Evolutionary conservation across 1,140 invertebrate species (phyloP).

Genomic region (Trachymyrmex septentrionalis): DNA sequence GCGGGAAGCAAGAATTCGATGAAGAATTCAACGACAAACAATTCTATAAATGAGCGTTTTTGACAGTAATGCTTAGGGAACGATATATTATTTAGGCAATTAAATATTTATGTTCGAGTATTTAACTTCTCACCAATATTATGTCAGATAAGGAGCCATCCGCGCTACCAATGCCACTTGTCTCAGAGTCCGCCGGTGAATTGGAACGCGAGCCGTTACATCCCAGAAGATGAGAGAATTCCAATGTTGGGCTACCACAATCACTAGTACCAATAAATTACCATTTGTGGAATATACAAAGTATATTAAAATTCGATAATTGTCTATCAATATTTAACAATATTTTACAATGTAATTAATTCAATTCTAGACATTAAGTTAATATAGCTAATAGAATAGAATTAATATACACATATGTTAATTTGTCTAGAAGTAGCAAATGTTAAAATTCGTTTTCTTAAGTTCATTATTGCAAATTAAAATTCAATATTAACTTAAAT

Average conservation of each 20-base stretch:
- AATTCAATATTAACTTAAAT: constrained; percentile 7
- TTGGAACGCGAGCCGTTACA: constrained; percentile 87
- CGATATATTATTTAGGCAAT: neutral
- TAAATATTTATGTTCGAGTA: constrained; percentile 33
- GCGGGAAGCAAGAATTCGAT: constrained; percentile 74
- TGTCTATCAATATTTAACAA: neutral
- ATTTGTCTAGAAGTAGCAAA: neutral
- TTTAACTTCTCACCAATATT: constrained; percentile 88
- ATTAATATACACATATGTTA: constrained; percentile 10
- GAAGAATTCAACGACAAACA: constrained; percentile 79
- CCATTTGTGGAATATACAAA: constrained; percentile 8
- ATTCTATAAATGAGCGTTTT: constrained; percentile 70
- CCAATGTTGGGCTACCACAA: constrained; percentile 86
- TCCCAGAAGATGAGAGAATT: constrained; percentile 83
- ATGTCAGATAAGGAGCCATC: constrained; percentile 89
- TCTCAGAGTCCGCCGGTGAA: constrained; percentile 89
- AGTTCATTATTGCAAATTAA: neutral
- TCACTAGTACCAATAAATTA: constrained; percentile 81
- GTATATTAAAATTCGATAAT: neutral
- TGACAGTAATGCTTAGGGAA: neutral
- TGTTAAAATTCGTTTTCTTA: neutral
- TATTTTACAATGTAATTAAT: constrained; percentile 20
- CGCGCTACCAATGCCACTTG: constrained; percentile 88
- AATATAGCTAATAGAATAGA: constrained; percentile 2
- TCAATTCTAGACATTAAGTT: neutral